Evolutionary conservation across 2,888 invertebrate genomes (phyloP), one percentile per base, ranked within the genome.

Genomic region (Drosophila atroscutellata): DNA sequence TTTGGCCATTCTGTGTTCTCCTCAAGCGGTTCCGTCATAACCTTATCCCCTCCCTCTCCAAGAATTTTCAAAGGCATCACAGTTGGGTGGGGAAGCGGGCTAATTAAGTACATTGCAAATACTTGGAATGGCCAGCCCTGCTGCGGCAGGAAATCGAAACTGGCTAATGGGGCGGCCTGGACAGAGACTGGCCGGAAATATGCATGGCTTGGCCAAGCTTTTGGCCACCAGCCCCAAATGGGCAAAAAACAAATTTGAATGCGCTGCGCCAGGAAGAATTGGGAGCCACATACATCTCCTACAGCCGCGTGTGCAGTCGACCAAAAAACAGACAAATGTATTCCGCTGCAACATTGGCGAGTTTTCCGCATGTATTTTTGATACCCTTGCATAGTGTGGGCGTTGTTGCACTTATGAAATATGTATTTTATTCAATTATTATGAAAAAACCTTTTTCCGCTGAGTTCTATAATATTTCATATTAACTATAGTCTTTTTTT

Each of bases 51-150:
- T 47, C 6, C 28, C 30, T 51, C 49, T 66, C 54, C 64, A 64
- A 71, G 79, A 56, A 67, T 66, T 77, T 77, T 63, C 71, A 67
- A 69, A 67, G 69, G 57, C 70, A 62, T 57, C 18, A 6, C 36
- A 47, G 11, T 51, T 24, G 51, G 34, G 69, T 57, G 59, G 66
- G 56, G 52, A 73, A 63, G 45, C 63, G 60, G 68, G 67, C 77
- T 87, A 86, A 86, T 86, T 87, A 78, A 76, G 72, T 67, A 77
- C 82, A 74, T 75, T 64, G 82, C 89, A 77, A 86, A 86, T 86
- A 87, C 82, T 85, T 87, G 78, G 74, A 73, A 85, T 67, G 68
- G 49, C 47, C 58, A 37, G 13, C 54, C 26, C 26, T 9, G 59
- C 34, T 50, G 54, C 49, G 73, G 68, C 89, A 83, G 81, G 70